Conservation (phyloP, 1,140 invertebrate species). For the Bathynomus jamesi region DNA sequence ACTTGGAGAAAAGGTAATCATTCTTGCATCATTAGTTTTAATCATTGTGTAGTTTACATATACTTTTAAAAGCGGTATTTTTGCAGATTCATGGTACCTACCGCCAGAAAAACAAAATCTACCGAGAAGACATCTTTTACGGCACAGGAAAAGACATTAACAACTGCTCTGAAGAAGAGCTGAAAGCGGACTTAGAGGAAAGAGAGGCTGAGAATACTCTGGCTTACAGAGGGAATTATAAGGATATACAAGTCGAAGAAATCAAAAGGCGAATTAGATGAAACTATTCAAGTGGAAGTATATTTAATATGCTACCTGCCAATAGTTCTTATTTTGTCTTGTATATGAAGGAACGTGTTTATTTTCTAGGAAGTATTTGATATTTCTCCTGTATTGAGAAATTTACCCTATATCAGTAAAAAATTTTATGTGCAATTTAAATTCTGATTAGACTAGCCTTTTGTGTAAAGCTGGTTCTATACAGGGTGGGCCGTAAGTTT, state of each 20-base stretch:
- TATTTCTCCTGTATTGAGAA: too few relatives aligned
- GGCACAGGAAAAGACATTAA: conserved; percentile 50
- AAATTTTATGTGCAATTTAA: too few relatives aligned
- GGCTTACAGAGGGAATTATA: conserved; percentile 45
- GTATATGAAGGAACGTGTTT: too few relatives aligned
- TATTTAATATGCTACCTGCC: too few relatives aligned
- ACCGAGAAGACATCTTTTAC: conserved; percentile 58
- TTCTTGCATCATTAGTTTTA: background rate
- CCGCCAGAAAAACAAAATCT: conserved; percentile 54
- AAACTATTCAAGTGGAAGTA: too few relatives aligned
- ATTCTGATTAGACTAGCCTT: too few relatives aligned
- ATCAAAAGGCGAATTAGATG: conserved; percentile 15
- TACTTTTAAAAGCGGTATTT: background rate
- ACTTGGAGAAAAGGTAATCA: background rate
- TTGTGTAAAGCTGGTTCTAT: too few relatives aligned
- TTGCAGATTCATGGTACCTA: conserved; percentile 55
- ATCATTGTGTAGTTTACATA: background rate
- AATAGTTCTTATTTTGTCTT: too few relatives aligned
- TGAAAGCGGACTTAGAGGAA: conserved; percentile 46
- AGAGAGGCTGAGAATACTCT: conserved; percentile 48
- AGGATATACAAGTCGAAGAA: conserved; percentile 23
- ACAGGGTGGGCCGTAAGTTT: too few relatives aligned
- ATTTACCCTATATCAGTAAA: too few relatives aligned
- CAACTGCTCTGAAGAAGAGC: conserved; percentile 46
- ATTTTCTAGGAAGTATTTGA: too few relatives aligned